A percentile compares a stretch with the other conserved stretches of the same genome.
Evolutionary conservation across 2,797 vertebrate species (phyloP).

Genomic region (Cyprinodon diabolis): DNA sequence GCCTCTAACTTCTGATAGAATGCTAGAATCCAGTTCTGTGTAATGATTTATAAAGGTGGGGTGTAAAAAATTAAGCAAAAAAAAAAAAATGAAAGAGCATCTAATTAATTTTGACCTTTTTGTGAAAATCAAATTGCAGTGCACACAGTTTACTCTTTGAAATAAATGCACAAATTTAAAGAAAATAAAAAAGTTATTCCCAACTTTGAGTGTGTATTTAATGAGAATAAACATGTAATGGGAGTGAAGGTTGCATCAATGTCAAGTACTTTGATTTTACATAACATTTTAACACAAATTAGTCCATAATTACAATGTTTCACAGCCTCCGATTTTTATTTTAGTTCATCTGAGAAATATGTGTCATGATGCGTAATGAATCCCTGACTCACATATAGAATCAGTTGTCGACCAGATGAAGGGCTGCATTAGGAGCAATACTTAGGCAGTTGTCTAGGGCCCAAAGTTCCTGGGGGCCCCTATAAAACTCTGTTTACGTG

Average conservation of each 20-base stretch:
- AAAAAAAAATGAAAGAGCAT: slow-evolving; percentile 77
- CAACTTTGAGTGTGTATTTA: slow-evolving; percentile 42
- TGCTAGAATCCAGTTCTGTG: slow-evolving; percentile 87
- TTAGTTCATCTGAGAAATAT: no score
- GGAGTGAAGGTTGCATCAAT: not conserved
- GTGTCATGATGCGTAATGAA: no score
- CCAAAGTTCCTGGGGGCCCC: no score
- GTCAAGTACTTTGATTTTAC: no score
- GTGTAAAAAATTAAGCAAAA: slow-evolving; percentile 81
- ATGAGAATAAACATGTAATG: not conserved
- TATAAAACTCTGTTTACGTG: no score
- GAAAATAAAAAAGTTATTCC: slow-evolving; percentile 79
- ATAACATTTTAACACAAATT: no score
- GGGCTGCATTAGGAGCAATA: no score
- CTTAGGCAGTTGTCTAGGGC: no score
- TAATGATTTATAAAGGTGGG: slow-evolving; percentile 89
- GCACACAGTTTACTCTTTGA: slow-evolving; percentile 97
- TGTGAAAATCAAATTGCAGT: slow-evolving; percentile 91
- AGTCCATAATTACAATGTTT: no score
- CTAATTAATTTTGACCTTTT: slow-evolving; percentile 92
- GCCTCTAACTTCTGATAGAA: slow-evolving; percentile 87
- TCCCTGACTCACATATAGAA: no score
- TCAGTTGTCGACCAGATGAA: no score
- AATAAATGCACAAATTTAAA: slow-evolving; percentile 93
- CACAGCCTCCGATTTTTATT: no score